Conservation (phyloP, 2,113 vertebrate species). For the Nothocercus nigrocapillus region DNA sequence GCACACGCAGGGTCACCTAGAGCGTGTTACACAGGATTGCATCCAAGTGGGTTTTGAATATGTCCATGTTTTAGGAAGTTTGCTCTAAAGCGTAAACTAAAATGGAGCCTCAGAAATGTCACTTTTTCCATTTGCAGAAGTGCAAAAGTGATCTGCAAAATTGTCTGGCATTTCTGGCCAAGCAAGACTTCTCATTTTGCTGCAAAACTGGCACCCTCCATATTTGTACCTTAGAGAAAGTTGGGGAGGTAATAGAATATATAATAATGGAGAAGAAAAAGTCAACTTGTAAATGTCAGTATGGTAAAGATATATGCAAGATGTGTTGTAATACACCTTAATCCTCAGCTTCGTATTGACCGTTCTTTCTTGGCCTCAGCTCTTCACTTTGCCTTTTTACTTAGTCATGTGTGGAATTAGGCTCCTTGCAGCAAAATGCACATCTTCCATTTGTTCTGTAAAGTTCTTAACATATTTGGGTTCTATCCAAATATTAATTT, state of each 20-base stretch:
- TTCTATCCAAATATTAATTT: neutral
- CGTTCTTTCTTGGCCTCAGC: neutral
- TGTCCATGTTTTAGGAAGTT: neutral
- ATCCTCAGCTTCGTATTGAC: neutral
- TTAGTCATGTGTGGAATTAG: neutral
- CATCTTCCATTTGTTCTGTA: neutral
- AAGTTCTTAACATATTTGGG: neutral
- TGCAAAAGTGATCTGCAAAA: neutral
- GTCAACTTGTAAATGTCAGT: neutral
- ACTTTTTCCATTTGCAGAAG: neutral
- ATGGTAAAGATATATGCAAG: neutral
- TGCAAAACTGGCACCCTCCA: neutral
- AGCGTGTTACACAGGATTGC: neutral
- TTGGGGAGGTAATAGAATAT: neutral
- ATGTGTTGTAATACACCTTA: neutral
- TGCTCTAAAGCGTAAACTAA: neutral
- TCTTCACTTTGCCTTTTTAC: neutral
- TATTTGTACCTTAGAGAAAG: neutral
- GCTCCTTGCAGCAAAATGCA: neutral
- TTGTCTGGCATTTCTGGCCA: neutral
- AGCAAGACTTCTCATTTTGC: neutral
- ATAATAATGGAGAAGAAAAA: neutral
- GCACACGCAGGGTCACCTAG: neutral
- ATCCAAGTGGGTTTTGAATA: neutral
- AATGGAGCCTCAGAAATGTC: neutral